phyloP scores from a whole-genome alignment of 2,888 invertebrate genomes.

The Plusia festucae region DNA sequence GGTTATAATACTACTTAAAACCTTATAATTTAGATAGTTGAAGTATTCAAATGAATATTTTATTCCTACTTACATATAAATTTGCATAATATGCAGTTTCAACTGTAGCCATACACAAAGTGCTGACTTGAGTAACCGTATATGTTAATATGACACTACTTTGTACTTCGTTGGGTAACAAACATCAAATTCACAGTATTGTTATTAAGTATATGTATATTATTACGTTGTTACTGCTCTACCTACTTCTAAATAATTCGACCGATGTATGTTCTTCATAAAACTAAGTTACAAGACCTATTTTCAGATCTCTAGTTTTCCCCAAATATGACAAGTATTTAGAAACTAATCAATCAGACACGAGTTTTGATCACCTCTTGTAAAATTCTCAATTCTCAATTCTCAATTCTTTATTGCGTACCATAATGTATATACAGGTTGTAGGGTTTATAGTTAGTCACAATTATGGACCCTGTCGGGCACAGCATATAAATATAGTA shows the following conservation, averaged over 20 bases:
- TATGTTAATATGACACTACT: slow-evolving; percentile 55
- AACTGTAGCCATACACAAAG: slow-evolving; percentile 72
- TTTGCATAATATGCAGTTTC: slow-evolving; percentile 41
- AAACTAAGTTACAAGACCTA: not conserved
- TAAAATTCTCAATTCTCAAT: too few relatives aligned
- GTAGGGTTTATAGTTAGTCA: too few relatives aligned
- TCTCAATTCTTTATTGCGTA: too few relatives aligned
- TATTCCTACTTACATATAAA: not conserved
- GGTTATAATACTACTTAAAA: not conserved
- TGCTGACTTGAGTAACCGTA: slow-evolving; percentile 75
- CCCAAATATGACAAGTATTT: too few relatives aligned
- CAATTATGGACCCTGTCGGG: too few relatives aligned
- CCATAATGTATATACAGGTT: too few relatives aligned
- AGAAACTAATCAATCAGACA: too few relatives aligned
- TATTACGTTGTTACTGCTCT: slow-evolving; percentile 41
- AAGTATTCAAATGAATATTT: not conserved
- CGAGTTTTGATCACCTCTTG: too few relatives aligned
- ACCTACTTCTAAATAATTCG: slow-evolving; percentile 28
- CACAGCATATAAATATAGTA: too few relatives aligned
- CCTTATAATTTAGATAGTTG: not conserved
- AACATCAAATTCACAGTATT: slow-evolving; percentile 73
- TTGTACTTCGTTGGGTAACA: slow-evolving; percentile 50
- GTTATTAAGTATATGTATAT: too few relatives aligned
- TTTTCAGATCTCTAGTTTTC: too few relatives aligned
- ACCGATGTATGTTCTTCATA: not conserved